Percentiles rank a stretch among this genome's conserved stretches.
These are phyloP conservation scores for Colletes gigas DNA, from an alignment of 1,140 invertebrate genomes.

Conservation along the genomic window DNA sequence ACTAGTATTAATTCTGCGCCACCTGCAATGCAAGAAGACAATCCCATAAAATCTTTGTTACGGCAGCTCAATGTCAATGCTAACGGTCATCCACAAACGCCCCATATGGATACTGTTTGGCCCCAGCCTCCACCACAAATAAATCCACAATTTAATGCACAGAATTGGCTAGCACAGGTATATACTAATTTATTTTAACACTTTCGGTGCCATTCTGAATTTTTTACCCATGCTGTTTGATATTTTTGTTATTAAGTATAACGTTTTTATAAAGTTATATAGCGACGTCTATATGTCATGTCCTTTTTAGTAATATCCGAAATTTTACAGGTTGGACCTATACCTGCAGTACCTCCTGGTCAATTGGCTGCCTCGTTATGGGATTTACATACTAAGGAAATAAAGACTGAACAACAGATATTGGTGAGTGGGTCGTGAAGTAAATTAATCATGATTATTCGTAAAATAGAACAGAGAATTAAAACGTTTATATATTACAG, in stretches of 20 bases:
- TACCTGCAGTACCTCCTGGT: conserved; percentile 75
- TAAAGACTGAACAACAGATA: conserved; percentile 82
- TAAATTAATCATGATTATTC: neutral
- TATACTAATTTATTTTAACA: neutral
- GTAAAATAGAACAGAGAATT: neutral
- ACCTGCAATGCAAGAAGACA: conserved; percentile 72
- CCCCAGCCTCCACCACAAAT: conserved; percentile 74
- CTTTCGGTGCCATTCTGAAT: neutral
- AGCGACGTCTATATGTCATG: too few relatives aligned
- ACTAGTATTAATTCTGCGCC: conserved; percentile 65
- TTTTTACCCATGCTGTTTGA: too few relatives aligned
- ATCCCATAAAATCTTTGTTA: conserved; percentile 81
- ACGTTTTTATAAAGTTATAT: too few relatives aligned
- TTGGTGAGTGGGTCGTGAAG: conserved; percentile 66
- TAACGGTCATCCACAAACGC: conserved; percentile 70
- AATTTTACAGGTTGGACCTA: conserved; percentile 70
- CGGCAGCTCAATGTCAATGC: conserved; percentile 79
- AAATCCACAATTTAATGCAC: conserved; percentile 73
- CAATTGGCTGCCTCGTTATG: conserved; percentile 77
- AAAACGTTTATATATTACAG: conserved; percentile 60
- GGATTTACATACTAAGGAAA: conserved; percentile 78
- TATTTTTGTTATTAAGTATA: too few relatives aligned
- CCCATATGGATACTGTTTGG: conserved; percentile 77
- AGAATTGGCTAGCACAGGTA: conserved; percentile 78
- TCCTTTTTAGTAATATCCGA: neutral